Evolutionary conservation across 1,140 invertebrate genomes (phyloP), one percentile per base, ranked within the genome.

Genomic region (Papilio machaon): DNA sequence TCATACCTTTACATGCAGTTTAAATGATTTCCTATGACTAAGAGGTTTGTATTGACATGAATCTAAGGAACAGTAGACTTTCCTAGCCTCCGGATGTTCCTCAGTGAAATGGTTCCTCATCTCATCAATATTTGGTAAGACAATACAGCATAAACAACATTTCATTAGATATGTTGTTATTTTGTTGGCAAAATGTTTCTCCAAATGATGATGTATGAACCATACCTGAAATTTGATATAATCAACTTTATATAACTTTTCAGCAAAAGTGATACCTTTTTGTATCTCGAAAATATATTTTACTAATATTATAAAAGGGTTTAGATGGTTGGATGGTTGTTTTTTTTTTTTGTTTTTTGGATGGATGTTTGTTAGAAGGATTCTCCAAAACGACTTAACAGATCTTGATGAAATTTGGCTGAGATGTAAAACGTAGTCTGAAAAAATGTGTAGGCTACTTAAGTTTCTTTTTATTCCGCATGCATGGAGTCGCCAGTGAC

Each of bases 1-100:
- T 35, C 86, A 86, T 83, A 95, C 94, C 91, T 90, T 93, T 23
- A 94, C 83, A 88, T 95, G 94, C 19, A 93, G 60, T 78, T 94
- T 94, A 38, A 95, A 91, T 35, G 93, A 94, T 81, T 94, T 93
- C 38, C 88, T 83, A 23, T 94, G 91, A 78, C 90, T 91, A 11
- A 95, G 84, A 4, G 94, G 94, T 70, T 90, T 92, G 73, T 89
- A 94, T 73, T 90, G 85, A 76, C 94, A 95, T n/a, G 89, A 74
- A 13, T 91, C 90, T 10, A 95, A 82, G 0, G 90, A 91, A 79
- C 94, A 95, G 82, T 90, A 95, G 15, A 94, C 80, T 73, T 94
- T 94, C 47, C 87, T 91, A 0, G 91, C 87, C 30, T 94, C 92
- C 0, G 91, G 91, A 81, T 95, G 94, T 0, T 85, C 80, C 8